Evolutionary conservation across 2,888 invertebrate species (phyloP).

Genomic region (Chorisops tibialis): DNA sequence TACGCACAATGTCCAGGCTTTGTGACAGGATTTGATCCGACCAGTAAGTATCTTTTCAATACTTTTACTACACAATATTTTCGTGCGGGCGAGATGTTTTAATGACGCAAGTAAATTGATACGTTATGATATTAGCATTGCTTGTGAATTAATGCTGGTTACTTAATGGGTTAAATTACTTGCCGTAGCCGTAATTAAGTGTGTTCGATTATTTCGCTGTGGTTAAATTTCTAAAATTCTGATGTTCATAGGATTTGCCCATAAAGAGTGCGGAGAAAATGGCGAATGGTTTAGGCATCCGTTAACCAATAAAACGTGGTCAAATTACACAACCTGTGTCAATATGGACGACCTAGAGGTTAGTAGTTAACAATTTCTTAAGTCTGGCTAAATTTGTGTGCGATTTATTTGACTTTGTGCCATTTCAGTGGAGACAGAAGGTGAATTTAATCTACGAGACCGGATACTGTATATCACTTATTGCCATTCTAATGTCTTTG

Average conservation of each 20-base stretch:
- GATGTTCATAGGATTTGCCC: slow-evolving; percentile 63
- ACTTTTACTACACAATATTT: no score
- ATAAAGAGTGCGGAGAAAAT: slow-evolving; percentile 74
- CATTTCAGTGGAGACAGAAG: slow-evolving; percentile 65
- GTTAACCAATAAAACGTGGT: slow-evolving; percentile 73
- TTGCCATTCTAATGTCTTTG: slow-evolving; percentile 78
- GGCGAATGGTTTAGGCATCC: slow-evolving; percentile 85
- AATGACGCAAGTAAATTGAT: no score
- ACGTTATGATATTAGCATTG: no score
- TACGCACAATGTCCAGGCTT: slow-evolving; percentile 69
- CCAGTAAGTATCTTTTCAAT: slow-evolving; percentile 59
- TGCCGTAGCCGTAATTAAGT: no score
- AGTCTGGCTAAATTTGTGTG: slow-evolving; percentile 14
- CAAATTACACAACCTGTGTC: slow-evolving; percentile 87
- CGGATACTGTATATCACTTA: slow-evolving; percentile 82
- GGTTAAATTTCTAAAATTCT: neutral
- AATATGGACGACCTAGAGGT: slow-evolving; percentile 67
- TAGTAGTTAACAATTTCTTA: slow-evolving; percentile 43
- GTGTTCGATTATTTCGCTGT: no score
- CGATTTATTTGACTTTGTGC: slow-evolving; percentile 22
- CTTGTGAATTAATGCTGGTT: no score
- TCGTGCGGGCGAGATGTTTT: no score
- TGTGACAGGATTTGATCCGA: slow-evolving; percentile 70
- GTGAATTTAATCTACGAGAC: slow-evolving; percentile 77
- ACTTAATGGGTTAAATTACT: no score